phyloP scores from a whole-genome alignment of 2,888 invertebrate species.

The Pseudanteris insignis region DNA sequence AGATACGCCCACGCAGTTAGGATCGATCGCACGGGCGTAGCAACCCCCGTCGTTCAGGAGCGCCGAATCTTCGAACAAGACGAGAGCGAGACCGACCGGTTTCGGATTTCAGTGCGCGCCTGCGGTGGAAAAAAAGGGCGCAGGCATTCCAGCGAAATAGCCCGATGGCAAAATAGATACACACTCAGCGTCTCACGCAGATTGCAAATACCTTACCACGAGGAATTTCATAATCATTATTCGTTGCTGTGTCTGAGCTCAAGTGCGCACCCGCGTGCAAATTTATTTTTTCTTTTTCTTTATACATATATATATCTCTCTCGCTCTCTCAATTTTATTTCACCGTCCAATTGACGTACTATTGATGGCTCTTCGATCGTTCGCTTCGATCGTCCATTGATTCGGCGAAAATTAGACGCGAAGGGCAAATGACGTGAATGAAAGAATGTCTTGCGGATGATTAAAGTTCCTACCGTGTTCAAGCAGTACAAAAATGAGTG shows the following conservation, averaged over 20 bases:
- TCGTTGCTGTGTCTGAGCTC: constrained; percentile 13
- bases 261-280: constrained; percentile 6
- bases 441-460: no score
- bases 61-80: constrained; percentile 34
- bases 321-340: no score
- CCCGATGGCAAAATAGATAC: constrained; percentile 39
- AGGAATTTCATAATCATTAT: constrained; percentile 31
- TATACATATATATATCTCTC: no score
- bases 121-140: constrained; percentile 33
- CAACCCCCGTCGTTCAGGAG: constrained; percentile 43
- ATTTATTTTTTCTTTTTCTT: constrained; percentile 21
- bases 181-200: constrained; percentile 37
- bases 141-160: constrained; percentile 38
- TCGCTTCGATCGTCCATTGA: no score
- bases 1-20: constrained; percentile 45
- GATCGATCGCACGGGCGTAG: constrained; percentile 44
- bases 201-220: constrained; percentile 29
- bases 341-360: not conserved
- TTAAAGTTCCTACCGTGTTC: no score
- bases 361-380: no score
- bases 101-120: constrained; percentile 37
- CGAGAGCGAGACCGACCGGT: constrained; percentile 42
- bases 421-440: no score
- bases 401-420: no score
- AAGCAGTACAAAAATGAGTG: no score